Percentiles rank a stretch among this genome's conserved stretches.
phyloP scores from a whole-genome alignment of 2,113 vertebrate genomes.

The Brienomyrus longianalis region DNA sequence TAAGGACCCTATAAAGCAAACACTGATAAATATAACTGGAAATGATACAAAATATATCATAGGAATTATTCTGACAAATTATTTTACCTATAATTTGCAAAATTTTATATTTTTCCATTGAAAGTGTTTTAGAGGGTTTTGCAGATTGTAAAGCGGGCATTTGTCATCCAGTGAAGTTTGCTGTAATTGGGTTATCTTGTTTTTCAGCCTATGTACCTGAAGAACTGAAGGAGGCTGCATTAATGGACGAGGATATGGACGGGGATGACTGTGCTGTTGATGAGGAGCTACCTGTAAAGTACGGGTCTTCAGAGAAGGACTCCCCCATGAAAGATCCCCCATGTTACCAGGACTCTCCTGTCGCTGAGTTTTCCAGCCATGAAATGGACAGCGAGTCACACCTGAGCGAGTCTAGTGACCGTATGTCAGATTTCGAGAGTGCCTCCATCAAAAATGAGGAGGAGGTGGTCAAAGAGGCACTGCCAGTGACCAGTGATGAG shows the following conservation, averaged over 20 bases:
- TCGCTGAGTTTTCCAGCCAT: constrained; percentile 81
- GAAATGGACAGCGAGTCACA: constrained; percentile 94
- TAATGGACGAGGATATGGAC: constrained; percentile 73
- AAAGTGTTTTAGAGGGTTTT: neutral
- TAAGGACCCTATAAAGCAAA: constrained; percentile 56
- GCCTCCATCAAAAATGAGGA: constrained; percentile 77
- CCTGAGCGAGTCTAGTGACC: constrained; percentile 85
- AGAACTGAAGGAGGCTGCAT: constrained; percentile 71
- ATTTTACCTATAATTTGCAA: neutral
- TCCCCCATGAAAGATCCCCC: constrained; percentile 65
- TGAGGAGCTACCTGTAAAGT: constrained; percentile 76
- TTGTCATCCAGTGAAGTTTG: constrained; percentile 22
- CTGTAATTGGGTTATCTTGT: constrained; percentile 45
- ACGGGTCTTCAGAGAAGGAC: constrained; percentile 65
- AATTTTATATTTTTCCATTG: neutral
- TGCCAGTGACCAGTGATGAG: constrained; percentile 55
- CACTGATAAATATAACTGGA: constrained; percentile 55
- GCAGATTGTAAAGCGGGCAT: neutral
- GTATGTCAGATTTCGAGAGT: constrained; percentile 84
- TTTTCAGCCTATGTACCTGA: constrained; percentile 89
- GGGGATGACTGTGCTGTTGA: constrained; percentile 60
- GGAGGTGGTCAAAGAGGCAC: constrained; percentile 57
- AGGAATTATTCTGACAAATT: neutral
- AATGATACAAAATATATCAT: neutral
- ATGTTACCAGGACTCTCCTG: constrained; percentile 78